phyloP scores from a whole-genome alignment of 2,888 invertebrate species.

The Phaonia tiefii region DNA sequence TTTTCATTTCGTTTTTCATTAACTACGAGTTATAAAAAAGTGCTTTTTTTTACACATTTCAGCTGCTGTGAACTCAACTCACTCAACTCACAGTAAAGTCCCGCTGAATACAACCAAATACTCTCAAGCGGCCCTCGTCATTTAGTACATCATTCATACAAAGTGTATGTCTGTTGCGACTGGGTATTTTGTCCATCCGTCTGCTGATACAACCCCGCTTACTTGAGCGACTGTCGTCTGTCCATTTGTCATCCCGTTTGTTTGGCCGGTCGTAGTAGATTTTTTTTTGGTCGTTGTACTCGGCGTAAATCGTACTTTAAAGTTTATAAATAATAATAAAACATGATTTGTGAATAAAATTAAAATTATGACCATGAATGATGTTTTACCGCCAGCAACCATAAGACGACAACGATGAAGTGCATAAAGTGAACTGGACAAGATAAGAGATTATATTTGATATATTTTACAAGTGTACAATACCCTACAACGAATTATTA shows the following conservation, averaged over 20 bases:
- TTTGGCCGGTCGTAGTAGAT: neutral
- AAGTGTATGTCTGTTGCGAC: no score
- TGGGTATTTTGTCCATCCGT: conserved; percentile 26
- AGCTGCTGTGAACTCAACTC: neutral
- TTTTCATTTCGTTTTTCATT: conserved; percentile 43
- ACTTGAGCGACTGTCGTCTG: neutral
- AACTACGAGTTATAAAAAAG: conserved; percentile 21
- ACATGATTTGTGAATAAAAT: conserved; percentile 68
- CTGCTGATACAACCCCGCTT: neutral
- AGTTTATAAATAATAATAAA: conserved; percentile 56
- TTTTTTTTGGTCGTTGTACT: conserved; percentile 40
- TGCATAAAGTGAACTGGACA: neutral
- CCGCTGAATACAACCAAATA: conserved; percentile 8
- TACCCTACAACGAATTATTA: no score
- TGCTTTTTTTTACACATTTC: neutral
- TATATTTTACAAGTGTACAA: no score
- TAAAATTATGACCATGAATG: conserved; percentile 69
- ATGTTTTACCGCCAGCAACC: conserved; percentile 62
- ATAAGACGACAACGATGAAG: neutral
- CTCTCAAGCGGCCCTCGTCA: conserved; percentile 15
- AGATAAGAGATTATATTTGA: no score
- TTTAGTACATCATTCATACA: no score
- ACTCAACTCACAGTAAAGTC: no score
- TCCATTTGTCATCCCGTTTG: neutral
- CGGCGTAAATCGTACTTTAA: conserved; percentile 38